Evolutionary conservation across 2,888 invertebrate genomes (phyloP).

Genomic region (Aphidius colemani): DNA sequence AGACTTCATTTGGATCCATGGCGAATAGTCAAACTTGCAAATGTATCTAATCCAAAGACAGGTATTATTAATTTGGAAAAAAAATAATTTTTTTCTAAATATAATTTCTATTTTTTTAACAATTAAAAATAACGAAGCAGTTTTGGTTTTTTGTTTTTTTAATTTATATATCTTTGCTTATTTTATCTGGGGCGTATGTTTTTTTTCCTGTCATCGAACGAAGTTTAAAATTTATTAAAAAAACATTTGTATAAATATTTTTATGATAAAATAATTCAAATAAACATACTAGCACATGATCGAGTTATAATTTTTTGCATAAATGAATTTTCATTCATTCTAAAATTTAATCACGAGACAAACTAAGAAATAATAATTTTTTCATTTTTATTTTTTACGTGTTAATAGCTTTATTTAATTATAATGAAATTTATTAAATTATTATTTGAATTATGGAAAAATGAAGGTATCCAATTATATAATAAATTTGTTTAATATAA

Average conservation of each 20-base stretch:
- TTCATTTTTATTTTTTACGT: background rate
- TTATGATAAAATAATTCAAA: conserved; percentile 27
- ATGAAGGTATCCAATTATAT: background rate
- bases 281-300: background rate
- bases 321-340: background rate
- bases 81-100: background rate
- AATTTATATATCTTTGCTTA: too few species aligned
- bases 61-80: conserved; percentile 22
- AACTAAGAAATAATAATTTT: background rate
- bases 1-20: conserved; percentile 33
- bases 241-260: conserved; percentile 51
- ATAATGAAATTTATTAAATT: background rate
- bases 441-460: background rate
- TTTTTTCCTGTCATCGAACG: too few species aligned
- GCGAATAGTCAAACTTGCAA: conserved; percentile 33
- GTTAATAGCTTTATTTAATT: too few species aligned
- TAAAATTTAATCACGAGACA: background rate
- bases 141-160: too few species aligned
- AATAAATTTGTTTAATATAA: background rate
- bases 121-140: too few species aligned
- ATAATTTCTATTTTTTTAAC: background rate
- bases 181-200: too few species aligned
- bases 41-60: conserved; percentile 28
- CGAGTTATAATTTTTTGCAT: background rate
- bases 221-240: too few species aligned